phyloP scores from a whole-genome alignment of 2,113 vertebrate species.

The Amphilophus citrinellus region DNA sequence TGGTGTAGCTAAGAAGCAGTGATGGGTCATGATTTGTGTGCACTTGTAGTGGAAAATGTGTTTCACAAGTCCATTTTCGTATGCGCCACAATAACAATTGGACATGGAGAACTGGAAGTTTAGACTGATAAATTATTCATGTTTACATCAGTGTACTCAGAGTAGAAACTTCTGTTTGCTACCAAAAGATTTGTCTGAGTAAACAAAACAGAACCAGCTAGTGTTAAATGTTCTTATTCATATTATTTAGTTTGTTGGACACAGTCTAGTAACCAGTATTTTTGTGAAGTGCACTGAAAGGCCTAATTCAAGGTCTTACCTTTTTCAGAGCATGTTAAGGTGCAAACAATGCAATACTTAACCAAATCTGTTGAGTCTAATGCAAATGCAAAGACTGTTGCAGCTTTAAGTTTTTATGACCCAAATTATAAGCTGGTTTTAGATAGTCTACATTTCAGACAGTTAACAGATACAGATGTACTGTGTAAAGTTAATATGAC shows the following conservation, averaged over 20 bases:
- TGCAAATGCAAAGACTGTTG: conserved; percentile 14
- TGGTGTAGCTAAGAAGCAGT: conserved; percentile 1
- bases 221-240: not conserved
- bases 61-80: not conserved
- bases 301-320: not conserved
- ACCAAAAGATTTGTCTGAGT: not conserved
- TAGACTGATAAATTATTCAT: conserved; percentile 9
- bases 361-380: conserved; percentile 34
- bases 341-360: conserved; percentile 45
- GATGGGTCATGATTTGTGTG: not conserved
- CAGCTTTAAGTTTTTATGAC: conserved; percentile 15
- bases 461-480: not conserved
- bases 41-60: conserved; percentile 4
- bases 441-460: conserved; percentile 9
- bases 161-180: not conserved
- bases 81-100: not conserved
- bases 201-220: not conserved
- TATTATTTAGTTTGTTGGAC: not conserved
- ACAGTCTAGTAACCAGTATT: not conserved
- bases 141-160: not conserved
- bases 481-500: not conserved
- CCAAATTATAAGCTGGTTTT: conserved; percentile 10
- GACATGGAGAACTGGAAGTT: not conserved
- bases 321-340: conserved; percentile 36
- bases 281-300: not conserved